phyloP scores from a whole-genome alignment of 2,888 invertebrate genomes.

The Standfussiana lucernea region DNA sequence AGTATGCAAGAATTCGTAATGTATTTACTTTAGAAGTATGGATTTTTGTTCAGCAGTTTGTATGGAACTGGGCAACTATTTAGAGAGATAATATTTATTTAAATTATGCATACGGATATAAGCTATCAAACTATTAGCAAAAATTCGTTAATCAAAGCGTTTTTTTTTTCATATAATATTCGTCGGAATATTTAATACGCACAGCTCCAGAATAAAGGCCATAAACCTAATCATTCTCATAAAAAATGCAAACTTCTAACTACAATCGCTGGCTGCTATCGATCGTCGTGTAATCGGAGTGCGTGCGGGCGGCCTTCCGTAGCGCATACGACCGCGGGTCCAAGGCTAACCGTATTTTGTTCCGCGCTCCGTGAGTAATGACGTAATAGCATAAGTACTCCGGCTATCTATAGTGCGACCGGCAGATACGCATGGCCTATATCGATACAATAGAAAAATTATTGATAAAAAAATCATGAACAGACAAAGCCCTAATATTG shows the following conservation, averaged over 20 bases:
- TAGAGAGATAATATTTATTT: constrained; percentile 14
- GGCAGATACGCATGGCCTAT: constrained; percentile 69
- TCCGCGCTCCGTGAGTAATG: constrained; percentile 86
- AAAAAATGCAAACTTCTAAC: constrained; percentile 45
- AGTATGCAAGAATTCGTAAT: constrained; percentile 44
- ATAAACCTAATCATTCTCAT: constrained; percentile 21
- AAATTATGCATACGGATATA: background rate
- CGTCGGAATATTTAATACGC: background rate
- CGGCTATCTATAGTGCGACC: constrained; percentile 77
- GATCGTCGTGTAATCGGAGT: constrained; percentile 67
- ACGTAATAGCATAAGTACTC: constrained; percentile 84
- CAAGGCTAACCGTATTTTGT: constrained; percentile 89
- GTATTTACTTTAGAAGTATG: constrained; percentile 30
- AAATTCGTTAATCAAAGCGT: background rate
- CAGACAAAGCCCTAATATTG: background rate
- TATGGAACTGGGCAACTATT: constrained; percentile 26
- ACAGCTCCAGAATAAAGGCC: background rate
- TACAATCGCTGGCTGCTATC: constrained; percentile 40
- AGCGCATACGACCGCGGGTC: constrained; percentile 81
- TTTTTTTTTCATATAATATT: background rate
- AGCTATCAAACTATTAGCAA: background rate
- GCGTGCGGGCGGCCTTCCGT: constrained; percentile 73
- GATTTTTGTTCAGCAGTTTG: constrained; percentile 11
- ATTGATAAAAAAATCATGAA: constrained; percentile 34
- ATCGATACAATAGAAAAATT: constrained; percentile 62